Percentiles rank a stretch among this genome's conserved stretches.
phyloP scores from a whole-genome alignment of 2,888 invertebrate genomes.

The Rhagophthalmus giganteus region DNA sequence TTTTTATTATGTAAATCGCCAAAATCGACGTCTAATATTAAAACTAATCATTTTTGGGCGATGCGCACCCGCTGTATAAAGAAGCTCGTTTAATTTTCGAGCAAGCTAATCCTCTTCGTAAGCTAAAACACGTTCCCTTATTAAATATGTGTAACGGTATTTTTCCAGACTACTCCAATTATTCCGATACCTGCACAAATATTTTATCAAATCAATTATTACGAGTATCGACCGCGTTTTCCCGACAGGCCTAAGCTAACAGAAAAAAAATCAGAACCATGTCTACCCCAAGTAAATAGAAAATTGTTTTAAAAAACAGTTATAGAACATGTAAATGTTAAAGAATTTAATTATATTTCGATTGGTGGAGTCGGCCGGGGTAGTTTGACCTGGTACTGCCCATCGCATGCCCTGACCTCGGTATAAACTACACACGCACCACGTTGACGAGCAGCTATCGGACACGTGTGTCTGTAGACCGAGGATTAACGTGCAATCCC shows the following conservation, averaged over 20 bases:
- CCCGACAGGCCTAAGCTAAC: too few species aligned
- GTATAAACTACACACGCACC: slow-evolving; percentile 24
- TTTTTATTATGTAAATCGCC: too few species aligned
- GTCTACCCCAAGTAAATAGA: background rate
- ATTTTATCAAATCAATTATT: background rate
- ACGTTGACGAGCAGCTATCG: slow-evolving; percentile 28
- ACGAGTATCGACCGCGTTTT: too few species aligned
- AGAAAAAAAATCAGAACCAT: too few species aligned
- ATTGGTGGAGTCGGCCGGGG: slow-evolving; percentile 25
- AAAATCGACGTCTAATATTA: too few species aligned
- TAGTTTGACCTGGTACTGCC: slow-evolving; percentile 23
- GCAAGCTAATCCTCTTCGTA: too few species aligned
- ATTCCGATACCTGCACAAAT: background rate
- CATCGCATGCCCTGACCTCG: slow-evolving; percentile 21
- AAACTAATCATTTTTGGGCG: too few species aligned
- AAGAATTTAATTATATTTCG: slow-evolving; percentile 31
- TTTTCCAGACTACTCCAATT: too few species aligned
- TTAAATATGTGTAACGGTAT: too few species aligned
- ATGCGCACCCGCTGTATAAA: too few species aligned
- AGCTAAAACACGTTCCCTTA: too few species aligned
- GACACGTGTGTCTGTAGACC: slow-evolving; percentile 44
- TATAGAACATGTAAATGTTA: slow-evolving; percentile 9
- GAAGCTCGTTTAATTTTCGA: too few species aligned
- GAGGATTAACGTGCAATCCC: slow-evolving; percentile 46
- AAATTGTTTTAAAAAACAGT: background rate